These are phyloP conservation scores for Catamblyrhynchus diadema DNA, from an alignment of 2,797 vertebrate species.

Conservation along the genomic window DNA sequence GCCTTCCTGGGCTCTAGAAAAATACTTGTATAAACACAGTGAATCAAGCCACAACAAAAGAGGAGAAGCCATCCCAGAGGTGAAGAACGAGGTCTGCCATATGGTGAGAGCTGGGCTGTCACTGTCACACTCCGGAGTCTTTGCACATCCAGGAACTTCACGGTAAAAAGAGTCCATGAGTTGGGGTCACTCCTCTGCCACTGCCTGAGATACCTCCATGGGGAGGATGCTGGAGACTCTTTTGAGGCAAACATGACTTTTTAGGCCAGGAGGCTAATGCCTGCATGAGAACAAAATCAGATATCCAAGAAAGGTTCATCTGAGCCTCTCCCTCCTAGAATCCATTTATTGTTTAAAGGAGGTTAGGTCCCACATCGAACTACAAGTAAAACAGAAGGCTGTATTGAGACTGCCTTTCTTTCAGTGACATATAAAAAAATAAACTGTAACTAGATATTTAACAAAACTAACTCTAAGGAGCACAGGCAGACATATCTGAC, in stretches of 20 bases:
- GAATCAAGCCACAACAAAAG: background rate
- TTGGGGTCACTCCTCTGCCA: background rate
- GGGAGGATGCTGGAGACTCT: background rate
- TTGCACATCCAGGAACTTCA: background rate
- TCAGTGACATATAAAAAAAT: background rate
- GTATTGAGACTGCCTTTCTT: background rate
- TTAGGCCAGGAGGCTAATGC: background rate
- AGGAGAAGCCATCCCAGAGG: background rate
- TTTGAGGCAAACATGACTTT: background rate
- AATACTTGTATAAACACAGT: background rate
- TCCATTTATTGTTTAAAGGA: background rate
- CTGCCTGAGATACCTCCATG: background rate
- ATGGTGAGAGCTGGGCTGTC: background rate
- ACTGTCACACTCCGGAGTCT: background rate
- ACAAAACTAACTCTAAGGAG: background rate
- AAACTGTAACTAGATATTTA: background rate
- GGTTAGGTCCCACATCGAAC: rapidly evolving
- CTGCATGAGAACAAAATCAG: background rate
- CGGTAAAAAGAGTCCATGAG: background rate
- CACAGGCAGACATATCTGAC: background rate
- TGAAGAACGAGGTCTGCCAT: background rate
- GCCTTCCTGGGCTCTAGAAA: background rate
- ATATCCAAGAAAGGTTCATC: background rate
- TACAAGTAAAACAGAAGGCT: background rate
- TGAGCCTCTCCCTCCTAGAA: background rate